These are phyloP conservation scores for Trachymyrmex cornetzi DNA, from an alignment of 1,140 invertebrate species.

Conservation along the genomic window DNA sequence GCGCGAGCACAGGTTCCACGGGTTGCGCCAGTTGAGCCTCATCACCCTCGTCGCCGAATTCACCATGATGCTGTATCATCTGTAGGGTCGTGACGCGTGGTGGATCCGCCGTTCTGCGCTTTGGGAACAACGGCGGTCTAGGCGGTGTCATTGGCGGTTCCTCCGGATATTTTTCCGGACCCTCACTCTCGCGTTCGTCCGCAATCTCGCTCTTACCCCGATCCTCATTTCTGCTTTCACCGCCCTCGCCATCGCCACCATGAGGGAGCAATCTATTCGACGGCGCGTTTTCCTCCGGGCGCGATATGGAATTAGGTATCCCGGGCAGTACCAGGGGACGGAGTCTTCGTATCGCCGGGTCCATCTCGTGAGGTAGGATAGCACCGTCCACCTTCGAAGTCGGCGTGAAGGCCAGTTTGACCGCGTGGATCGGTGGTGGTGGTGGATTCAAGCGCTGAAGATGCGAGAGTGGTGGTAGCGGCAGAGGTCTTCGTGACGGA, in stretches of 20 bases:
- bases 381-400: constrained; percentile 56
- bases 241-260: constrained; percentile 56
- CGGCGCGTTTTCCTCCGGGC: constrained; percentile 22
- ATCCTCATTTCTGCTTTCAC: constrained; percentile 26
- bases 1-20: constrained; percentile 2
- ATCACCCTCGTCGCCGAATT: constrained; percentile 67
- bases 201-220: not conserved
- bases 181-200: constrained; percentile 44
- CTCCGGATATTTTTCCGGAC: constrained; percentile 81
- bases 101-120: constrained; percentile 79
- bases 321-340: constrained; percentile 20
- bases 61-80: constrained; percentile 88
- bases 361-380: constrained; percentile 36
- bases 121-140: constrained; percentile 82
- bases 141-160: constrained; percentile 85
- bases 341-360: constrained; percentile 64
- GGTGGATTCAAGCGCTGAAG: constrained; percentile 86
- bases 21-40: not conserved
- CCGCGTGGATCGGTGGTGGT: constrained; percentile 81
- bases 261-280: constrained; percentile 62
- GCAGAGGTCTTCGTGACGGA: constrained; percentile 71
- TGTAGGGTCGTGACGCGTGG: constrained; percentile 87
- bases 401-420: constrained; percentile 47
- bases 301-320: constrained; percentile 15
- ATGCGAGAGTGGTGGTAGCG: constrained; percentile 71